Conservation (phyloP, 92 coral and sea anemone genomes). For the Umimayanthus kanabou region DNA sequence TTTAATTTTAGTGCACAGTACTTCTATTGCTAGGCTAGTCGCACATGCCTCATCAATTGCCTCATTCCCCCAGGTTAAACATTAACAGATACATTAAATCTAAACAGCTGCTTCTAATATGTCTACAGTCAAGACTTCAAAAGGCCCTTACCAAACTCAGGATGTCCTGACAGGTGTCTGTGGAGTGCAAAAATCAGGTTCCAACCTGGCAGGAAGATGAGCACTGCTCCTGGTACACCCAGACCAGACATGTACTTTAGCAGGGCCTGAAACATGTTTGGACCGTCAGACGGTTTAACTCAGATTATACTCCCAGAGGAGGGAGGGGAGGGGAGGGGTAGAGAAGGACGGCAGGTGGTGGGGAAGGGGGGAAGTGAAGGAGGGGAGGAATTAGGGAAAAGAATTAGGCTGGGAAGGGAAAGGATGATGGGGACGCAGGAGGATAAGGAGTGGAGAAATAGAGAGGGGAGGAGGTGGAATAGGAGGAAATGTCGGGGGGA, state of each 20-base stretch:
- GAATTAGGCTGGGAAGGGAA: too few relatives aligned
- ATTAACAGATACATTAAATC: not conserved
- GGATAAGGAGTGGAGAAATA: too few relatives aligned
- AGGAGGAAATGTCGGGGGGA: too few relatives aligned
- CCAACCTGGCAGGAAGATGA: conserved; percentile 98
- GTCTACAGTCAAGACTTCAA: not conserved
- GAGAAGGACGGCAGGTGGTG: too few relatives aligned
- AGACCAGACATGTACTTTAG: conserved; percentile 89
- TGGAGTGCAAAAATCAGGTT: conserved; percentile 96
- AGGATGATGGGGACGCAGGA: too few relatives aligned
- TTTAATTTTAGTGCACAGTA: not conserved
- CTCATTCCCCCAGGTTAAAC: not conserved
- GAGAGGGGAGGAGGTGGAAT: too few relatives aligned
- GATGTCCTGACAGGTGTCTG: conserved; percentile 79
- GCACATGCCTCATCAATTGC: too few relatives aligned
- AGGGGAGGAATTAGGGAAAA: too few relatives aligned
- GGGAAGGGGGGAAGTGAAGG: too few relatives aligned
- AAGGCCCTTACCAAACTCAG: conserved; percentile 76
- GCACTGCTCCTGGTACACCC: conserved; percentile 93
- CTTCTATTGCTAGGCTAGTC: not conserved
- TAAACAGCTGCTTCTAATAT: not conserved
- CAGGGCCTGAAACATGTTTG: conserved; percentile 72
- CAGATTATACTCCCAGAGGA: not conserved
- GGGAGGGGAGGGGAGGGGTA: too few relatives aligned
- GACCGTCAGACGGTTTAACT: not conserved